phyloP scores from a whole-genome alignment of 2,888 invertebrate genomes.

The Drosophila mulleri region DNA sequence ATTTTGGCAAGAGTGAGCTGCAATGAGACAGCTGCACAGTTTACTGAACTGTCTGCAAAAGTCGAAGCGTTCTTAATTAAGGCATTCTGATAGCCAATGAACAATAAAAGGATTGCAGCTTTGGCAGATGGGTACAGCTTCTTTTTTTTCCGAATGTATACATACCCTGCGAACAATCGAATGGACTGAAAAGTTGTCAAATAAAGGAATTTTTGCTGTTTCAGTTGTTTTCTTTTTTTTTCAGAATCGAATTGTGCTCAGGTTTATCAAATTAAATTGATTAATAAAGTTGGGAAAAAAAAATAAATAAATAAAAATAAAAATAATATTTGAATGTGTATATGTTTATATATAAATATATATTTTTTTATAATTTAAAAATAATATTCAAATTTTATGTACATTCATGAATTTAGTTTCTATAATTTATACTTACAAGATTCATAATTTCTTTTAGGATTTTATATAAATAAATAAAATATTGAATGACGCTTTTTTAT shows the following conservation, averaged over 20 bases:
- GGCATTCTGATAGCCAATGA: slow-evolving; percentile 65
- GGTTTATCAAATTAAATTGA: not conserved
- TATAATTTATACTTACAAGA: too few species aligned
- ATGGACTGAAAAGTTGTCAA: slow-evolving; percentile 3
- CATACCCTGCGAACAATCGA: not conserved
- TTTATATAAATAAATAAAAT: too few species aligned
- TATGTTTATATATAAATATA: too few species aligned
- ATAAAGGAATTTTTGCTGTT: not conserved
- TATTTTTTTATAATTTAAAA: too few species aligned
- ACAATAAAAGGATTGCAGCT: slow-evolving; percentile 66
- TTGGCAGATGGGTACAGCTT: slow-evolving; percentile 7
- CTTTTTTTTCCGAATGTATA: slow-evolving; percentile 1
- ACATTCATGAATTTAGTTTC: too few species aligned
- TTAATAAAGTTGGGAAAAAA: not conserved
- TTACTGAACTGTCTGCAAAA: slow-evolving; percentile 56
- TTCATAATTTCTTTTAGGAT: too few species aligned
- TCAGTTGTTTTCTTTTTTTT: not conserved
- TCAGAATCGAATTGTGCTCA: not conserved
- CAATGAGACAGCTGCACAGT: slow-evolving; percentile 27
- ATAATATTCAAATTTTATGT: too few species aligned
- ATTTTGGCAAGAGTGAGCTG: not conserved
- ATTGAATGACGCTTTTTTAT: too few species aligned
- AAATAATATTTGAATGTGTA: too few species aligned
- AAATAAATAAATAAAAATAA: too few species aligned
- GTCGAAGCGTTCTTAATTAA: slow-evolving; percentile 71